Base-by-base conservation (phyloP, 2,888 invertebrate species). In the Scelioninae gen. 1 region DNA sequence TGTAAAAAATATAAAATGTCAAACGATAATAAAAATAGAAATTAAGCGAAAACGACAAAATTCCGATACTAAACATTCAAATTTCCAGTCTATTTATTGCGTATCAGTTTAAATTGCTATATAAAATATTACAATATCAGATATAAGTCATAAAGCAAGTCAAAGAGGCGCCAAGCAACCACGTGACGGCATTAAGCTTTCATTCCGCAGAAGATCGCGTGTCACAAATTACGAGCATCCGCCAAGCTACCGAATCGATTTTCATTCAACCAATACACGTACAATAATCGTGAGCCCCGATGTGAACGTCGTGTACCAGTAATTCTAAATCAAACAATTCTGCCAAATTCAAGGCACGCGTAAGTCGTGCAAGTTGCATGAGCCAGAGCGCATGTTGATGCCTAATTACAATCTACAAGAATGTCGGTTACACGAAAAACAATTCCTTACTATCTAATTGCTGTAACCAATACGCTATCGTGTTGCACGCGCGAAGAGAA, bases 191-290 rank as follows among this genome's bases (percentile, higher is more conserved):
- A 89, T 88, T 87, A 88, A 88, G 87, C 88, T 90, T 90, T 89
- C 87, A 87, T 88, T 89, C 76, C 86, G 85, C 79, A 84, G 62
- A 85, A 87, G 88, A 89, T 91, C 89, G 91, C 91, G 91, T 91
- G 91, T 90, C 88, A 88, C 87, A 91, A 91, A 91, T 91, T 90
- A 90, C 89, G 86, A 85, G 87, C 88, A 88, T 89, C 89, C 88
- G 84, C 81, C 84, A 78, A 81, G 86, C 85, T 85, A 84, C 83
- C 78, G 84, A 90, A 91, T 91, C 91, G 91, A 91, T 91, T 90
- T 88, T 87, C 89, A 87, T 88, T 87, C 87, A 87, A 82, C 84
- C 84, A 85, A 86, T 85, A 85, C 81, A 77, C 34, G 75, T 66
- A 45, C 71, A 78, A 75, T 84, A 81, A 84, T 76, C 62, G 68